Percentiles rank a stretch among this genome's conserved stretches.
Conservation (phyloP, 2,888 invertebrate species). For the Notodromas monacha region DNA sequence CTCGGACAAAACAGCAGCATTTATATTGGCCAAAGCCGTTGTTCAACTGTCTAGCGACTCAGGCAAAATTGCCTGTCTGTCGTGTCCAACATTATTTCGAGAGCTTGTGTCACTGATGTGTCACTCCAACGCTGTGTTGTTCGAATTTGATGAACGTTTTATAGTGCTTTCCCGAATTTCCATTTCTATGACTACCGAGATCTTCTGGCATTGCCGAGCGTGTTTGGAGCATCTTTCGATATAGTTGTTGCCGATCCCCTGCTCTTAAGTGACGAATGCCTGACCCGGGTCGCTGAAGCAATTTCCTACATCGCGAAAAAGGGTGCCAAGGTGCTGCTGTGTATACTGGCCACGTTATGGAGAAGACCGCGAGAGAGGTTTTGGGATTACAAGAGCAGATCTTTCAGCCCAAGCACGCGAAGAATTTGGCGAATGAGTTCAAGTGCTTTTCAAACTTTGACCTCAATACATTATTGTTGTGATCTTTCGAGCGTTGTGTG, state of each 20-base stretch:
- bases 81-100: slow-evolving; percentile 54
- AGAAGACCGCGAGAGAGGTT: too few relatives aligned
- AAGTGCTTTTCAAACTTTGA: too few relatives aligned
- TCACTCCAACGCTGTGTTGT: too few relatives aligned
- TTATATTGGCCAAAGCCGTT: too few relatives aligned
- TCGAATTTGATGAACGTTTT: slow-evolving; percentile 63
- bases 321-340: slow-evolving; percentile 47
- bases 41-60: slow-evolving; percentile 21
- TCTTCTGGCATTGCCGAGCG: slow-evolving; percentile 30
- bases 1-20: too few relatives aligned
- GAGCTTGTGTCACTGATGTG: too few relatives aligned
- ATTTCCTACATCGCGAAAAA: slow-evolving; percentile 35
- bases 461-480: too few relatives aligned
- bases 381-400: too few relatives aligned
- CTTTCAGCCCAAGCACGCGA: too few relatives aligned
- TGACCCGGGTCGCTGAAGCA: slow-evolving; percentile 43
- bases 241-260: slow-evolving; percentile 76
- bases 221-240: slow-evolving; percentile 29
- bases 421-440: too few relatives aligned
- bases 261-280: slow-evolving; percentile 66
- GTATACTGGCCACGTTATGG: too few relatives aligned
- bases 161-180: slow-evolving; percentile 46
- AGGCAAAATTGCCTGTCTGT: slow-evolving; percentile 42
- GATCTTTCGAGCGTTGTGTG: too few relatives aligned
- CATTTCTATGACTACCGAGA: slow-evolving; percentile 56